Conservation (phyloP, 2,888 invertebrate species). For the Rutpela maculata region DNA sequence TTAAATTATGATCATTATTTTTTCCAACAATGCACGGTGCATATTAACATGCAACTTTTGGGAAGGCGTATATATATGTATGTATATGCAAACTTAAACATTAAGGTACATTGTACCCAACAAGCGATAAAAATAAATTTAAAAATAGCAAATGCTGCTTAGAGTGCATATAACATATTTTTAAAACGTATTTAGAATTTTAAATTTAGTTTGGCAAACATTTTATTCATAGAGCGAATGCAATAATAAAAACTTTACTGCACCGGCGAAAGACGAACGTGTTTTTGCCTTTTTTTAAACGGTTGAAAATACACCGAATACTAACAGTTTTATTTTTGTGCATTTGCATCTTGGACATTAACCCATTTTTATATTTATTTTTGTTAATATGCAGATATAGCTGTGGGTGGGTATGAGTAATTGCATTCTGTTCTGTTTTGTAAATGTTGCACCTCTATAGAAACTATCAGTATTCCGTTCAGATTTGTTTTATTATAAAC, state of each 20-base stretch:
- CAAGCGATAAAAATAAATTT: conserved; percentile 64
- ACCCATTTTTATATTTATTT: conserved; percentile 57
- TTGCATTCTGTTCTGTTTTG: background rate
- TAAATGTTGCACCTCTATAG: background rate
- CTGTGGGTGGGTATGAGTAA: background rate
- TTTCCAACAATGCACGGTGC: conserved; percentile 10
- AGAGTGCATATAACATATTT: conserved; percentile 68
- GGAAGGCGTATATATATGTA: conserved; percentile 51
- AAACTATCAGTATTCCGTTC: too few species aligned
- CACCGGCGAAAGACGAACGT: conserved; percentile 45
- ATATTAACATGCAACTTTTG: conserved; percentile 48
- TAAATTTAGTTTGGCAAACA: conserved; percentile 69
- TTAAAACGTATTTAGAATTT: conserved; percentile 69
- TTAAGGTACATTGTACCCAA: conserved; percentile 63
- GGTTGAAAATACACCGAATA: conserved; percentile 49
- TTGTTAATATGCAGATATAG: conserved; percentile 31
- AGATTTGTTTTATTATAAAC: too few species aligned
- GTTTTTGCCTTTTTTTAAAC: conserved; percentile 47
- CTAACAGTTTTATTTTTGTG: conserved; percentile 52
- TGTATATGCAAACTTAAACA: conserved; percentile 53
- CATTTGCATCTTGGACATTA: conserved; percentile 51
- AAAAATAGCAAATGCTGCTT: conserved; percentile 66
- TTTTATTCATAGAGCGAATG: conserved; percentile 61
- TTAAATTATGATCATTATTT: conserved; percentile 33
- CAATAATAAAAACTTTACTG: conserved; percentile 53